Evolutionary conservation across 1,140 invertebrate genomes (phyloP), one percentile per base, ranked within the genome.

Genomic region (Zeugodacus cucurbitae): DNA sequence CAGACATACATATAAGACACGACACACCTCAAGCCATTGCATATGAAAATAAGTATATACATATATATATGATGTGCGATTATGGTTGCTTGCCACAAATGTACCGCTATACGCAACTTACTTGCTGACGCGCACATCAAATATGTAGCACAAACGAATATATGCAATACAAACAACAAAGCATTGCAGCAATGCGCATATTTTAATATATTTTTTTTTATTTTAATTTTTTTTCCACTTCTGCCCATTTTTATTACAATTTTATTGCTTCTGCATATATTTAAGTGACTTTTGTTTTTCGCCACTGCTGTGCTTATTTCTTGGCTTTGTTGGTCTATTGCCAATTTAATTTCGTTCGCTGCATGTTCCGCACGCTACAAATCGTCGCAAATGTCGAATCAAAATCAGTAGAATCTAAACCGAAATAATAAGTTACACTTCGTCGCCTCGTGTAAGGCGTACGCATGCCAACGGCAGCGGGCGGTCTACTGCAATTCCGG

Each of bases 321-420:
- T 82, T 48, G 5, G 11, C 74, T 48, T 92, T 92, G 91, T 92
- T 92, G 91, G 91, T 90, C 91, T 88, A 67, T 90, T 92, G 91
- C 91, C 91, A 92, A 92, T 92, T 92, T 91, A 92, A 92, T 92
- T 92, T 92, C 89, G 91, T 7, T 26, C 44, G 26, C 74, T 48
- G 74, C 74, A 10, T 82, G 74, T 89, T 89, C 89, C 89, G n/a
- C n/a, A 90, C 92, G 91, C 90, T 90, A 86, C 44, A 34, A 59
- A 82, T 82, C 41, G 74, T n/a, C 22, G 10, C 26, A 44, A 82
- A 26, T 82, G 22, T 37, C 74, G 41, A 82, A 82, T 7, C 6
- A 6, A 54, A 54, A 54, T 48, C 74, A 20, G 41, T 11, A 48
- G 44, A 82, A 82, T 82, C 41, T 82, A 82, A 82, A 82, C 74